Conservation (phyloP, 92 coral and sea anemone genomes). For the Epizoanthus ramosus region DNA sequence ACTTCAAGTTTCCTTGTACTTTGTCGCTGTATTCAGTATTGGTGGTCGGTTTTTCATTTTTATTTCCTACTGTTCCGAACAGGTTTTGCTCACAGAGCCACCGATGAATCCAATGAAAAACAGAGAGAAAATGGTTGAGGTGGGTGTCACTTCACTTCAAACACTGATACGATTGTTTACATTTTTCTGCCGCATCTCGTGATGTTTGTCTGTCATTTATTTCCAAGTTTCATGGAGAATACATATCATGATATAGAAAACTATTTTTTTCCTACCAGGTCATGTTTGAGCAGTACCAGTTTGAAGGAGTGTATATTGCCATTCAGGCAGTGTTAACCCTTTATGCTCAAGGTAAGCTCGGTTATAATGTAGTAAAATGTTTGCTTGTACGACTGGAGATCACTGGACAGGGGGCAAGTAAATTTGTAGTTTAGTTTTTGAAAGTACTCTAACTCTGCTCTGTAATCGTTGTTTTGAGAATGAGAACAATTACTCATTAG, state of each 20-base stretch:
- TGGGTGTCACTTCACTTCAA: constrained; percentile 18
- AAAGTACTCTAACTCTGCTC: too few relatives aligned
- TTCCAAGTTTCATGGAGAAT: not conserved
- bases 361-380: too few relatives aligned
- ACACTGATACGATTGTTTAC: not conserved
- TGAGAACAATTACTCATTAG: too few relatives aligned
- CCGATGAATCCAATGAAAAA: constrained; percentile 98
- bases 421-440: too few relatives aligned
- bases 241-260: too few relatives aligned
- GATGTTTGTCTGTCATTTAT: constrained; percentile 16
- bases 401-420: too few relatives aligned
- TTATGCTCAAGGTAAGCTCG: constrained; percentile 90
- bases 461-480: too few relatives aligned
- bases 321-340: constrained; percentile 95
- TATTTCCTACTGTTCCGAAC: constrained; percentile 6
- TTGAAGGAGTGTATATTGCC: constrained; percentile 97
- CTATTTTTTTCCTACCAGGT: constrained; percentile 62
- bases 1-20: not conserved
- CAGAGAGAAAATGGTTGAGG: constrained; percentile 98
- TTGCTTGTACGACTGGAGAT: too few relatives aligned
- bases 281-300: constrained; percentile 96
- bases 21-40: not conserved
- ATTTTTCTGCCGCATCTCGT: constrained; percentile 17
- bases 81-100: constrained; percentile 97
- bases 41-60: not conserved